Evolutionary conservation across 1,140 invertebrate species (phyloP), one percentile per base, ranked within the genome.

Genomic region (Hylaeus volcanicus): DNA sequence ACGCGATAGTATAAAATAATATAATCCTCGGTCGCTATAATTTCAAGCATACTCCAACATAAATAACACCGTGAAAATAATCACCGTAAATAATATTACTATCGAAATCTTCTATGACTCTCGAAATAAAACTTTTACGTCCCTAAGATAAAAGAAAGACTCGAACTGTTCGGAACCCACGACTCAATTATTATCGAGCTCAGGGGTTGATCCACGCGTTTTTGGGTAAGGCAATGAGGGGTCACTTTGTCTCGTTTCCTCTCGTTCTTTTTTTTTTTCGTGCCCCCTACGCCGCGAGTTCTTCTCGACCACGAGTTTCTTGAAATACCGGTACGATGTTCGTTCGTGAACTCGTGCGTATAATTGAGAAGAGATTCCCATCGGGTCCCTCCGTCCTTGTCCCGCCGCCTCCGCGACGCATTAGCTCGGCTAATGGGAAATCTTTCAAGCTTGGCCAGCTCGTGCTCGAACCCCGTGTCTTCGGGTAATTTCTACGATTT

Each of bases 121-220:
- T 26, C 26, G 26, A 26, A 26, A 26, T 26, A 26, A 26, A 26
- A 26, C 26, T 26, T 26, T 26, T 26, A 26, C 26, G 26, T 26
- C 26, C 26, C 26, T 26, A 26, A 26, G 26, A 26, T 26, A 26
- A 26, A 26, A 26, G 26, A 26, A 26, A 26, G 26, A 26, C 26
- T 26, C 26, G 26, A 26, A 26, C 26, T 26, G 26, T 26, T 26
- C 26, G 26, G 26, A 26, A 26, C 26, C 26, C 26, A 26, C 26
- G 26, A 26, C 26, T 26, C 26, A 88, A 90, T 88, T 89, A 89
- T 89, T 88, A 90, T 88, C 85, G 86, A 88, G 82, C 83, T 65
- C 56, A 43, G 75, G 81, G 64, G 64, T 5, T 43, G 60, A 63
- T 63, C 9, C 11, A 41, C 37, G 37, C 8, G 60, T 48, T 5